These are phyloP conservation scores for Littorina saxatilis DNA, from an alignment of 1,140 invertebrate species.

Conservation along the genomic window DNA sequence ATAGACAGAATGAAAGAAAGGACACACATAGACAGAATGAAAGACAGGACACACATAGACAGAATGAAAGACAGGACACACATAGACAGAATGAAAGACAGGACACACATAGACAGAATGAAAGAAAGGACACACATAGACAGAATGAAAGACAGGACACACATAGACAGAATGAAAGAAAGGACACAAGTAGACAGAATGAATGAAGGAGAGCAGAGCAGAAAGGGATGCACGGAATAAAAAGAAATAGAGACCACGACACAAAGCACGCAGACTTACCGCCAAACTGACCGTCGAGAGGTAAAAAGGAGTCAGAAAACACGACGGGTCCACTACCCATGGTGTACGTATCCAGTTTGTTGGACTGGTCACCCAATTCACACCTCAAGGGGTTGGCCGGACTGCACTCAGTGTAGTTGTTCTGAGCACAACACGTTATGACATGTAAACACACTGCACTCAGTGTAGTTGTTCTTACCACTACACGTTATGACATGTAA, in stretches of 20 bases:
- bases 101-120: too few species aligned
- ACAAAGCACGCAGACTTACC: constrained; percentile 50
- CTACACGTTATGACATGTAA: neutral
- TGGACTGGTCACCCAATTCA: constrained; percentile 94
- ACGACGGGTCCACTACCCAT: constrained; percentile 87
- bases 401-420: constrained; percentile 88
- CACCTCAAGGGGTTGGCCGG: constrained; percentile 91
- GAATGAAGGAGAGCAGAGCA: neutral
- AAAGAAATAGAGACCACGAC: neutral
- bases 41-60: too few species aligned
- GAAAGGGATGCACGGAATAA: neutral
- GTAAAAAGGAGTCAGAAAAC: constrained; percentile 91
- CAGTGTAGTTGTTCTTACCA: constrained; percentile 80
- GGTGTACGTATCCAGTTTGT: constrained; percentile 88
- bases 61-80: too few species aligned
- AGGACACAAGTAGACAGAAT: too few species aligned
- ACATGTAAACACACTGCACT: constrained; percentile 70
- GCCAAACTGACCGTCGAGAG: constrained; percentile 79
- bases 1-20: too few species aligned
- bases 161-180: too few species aligned
- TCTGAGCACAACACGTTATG: constrained; percentile 39
- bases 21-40: too few species aligned
- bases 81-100: too few species aligned
- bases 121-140: too few species aligned
- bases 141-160: too few species aligned